A percentile compares a stretch with the other conserved stretches of the same genome.
Evolutionary conservation across 1,140 invertebrate species (phyloP).

Genomic region (Laodelphax striatellus): DNA sequence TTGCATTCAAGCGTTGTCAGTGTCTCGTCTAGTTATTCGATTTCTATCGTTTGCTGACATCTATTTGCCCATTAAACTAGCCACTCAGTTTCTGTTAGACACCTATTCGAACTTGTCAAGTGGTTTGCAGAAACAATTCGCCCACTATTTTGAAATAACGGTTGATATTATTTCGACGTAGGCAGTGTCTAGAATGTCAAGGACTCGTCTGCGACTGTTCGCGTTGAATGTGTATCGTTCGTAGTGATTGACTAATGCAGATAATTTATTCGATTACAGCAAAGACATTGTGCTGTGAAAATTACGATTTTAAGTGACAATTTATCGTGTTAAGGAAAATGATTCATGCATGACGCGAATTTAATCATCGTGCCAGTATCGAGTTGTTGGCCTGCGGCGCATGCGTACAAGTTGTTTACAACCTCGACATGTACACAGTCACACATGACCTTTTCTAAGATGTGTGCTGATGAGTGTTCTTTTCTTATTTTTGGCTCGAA

Average conservation of each 20-base stretch:
- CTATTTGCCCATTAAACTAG: not conserved
- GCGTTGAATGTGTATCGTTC: not conserved
- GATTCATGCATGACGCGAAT: conserved; percentile 19
- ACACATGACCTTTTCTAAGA: conserved; percentile 29
- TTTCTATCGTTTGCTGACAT: not conserved
- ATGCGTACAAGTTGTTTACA: conserved; percentile 35
- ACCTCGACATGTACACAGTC: conserved; percentile 21
- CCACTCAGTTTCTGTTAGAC: not conserved
- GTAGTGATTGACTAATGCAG: not conserved
- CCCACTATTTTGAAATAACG: conserved; percentile 6
- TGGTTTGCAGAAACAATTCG: not conserved
- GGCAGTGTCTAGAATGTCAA: conserved; percentile 15
- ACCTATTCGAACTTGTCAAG: not conserved
- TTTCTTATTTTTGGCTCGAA: conserved; percentile 12
- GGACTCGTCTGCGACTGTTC: conserved; percentile 8
- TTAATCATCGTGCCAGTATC: conserved; percentile 20
- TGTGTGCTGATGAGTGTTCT: conserved; percentile 23
- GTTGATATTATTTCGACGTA: conserved; percentile 5
- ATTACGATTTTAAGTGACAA: not conserved
- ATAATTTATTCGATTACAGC: not conserved
- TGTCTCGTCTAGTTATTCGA: not conserved
- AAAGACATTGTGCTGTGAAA: not conserved
- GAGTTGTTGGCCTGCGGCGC: conserved; percentile 32
- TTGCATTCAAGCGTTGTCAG: not conserved
- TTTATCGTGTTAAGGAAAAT: conserved; percentile 10